Percentiles rank a stretch among this genome's conserved stretches.
Conservation (phyloP, 2,113 vertebrate species). For the Aegithalos caudatus region DNA sequence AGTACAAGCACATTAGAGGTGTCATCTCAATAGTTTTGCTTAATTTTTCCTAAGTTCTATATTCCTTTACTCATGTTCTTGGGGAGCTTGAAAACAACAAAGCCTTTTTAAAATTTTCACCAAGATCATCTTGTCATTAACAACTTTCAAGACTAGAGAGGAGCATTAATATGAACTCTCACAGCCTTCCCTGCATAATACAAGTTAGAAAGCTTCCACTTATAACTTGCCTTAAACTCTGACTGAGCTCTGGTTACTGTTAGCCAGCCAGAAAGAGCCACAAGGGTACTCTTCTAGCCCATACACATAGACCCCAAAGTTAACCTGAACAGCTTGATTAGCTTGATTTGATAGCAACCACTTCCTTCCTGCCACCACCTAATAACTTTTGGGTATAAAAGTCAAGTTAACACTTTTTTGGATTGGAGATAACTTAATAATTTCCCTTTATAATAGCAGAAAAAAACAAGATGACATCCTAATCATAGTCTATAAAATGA, state of each 20-base stretch:
- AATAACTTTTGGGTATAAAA: neutral
- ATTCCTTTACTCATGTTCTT: neutral
- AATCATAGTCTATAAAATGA: neutral
- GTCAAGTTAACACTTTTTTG: neutral
- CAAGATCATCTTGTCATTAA: neutral
- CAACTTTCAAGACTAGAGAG: neutral
- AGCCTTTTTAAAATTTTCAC: neutral
- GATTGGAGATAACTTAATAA: neutral
- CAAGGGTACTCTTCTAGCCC: neutral
- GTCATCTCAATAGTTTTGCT: neutral
- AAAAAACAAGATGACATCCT: neutral
- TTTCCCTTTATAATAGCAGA: neutral
- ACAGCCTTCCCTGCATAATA: neutral
- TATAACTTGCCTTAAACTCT: neutral
- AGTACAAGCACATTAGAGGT: neutral
- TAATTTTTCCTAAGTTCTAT: neutral
- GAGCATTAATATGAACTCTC: neutral
- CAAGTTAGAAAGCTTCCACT: neutral
- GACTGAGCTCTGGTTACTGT: neutral
- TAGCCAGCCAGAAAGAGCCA: neutral
- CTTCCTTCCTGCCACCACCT: neutral
- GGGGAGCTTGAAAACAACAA: neutral
- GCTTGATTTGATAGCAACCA: neutral
- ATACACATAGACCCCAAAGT: neutral
- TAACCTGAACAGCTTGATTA: neutral